These are phyloP conservation scores for Pedicia rivosa DNA, from an alignment of 2,888 invertebrate genomes.

Conservation along the genomic window DNA sequence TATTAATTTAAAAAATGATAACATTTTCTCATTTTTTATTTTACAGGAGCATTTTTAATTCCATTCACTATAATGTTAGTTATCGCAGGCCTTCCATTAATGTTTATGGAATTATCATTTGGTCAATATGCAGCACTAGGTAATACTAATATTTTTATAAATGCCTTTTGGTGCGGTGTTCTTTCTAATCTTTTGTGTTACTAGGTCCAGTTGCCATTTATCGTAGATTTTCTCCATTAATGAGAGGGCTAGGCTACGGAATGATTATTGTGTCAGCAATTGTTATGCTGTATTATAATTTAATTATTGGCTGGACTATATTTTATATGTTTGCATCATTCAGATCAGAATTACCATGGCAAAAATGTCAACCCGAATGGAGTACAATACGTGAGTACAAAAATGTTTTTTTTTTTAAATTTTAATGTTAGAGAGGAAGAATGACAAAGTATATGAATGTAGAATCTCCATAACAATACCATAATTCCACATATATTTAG, in stretches of 20 bases:
- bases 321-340: slow-evolving; percentile 58
- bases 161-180: no score
- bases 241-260: slow-evolving; percentile 56
- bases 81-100: slow-evolving; percentile 61
- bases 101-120: slow-evolving; percentile 74
- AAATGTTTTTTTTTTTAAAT: no score
- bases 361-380: slow-evolving; percentile 53
- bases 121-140: slow-evolving; percentile 67
- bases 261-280: slow-evolving; percentile 62
- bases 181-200: no score
- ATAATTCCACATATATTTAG: no score
- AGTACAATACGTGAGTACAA: slow-evolving; percentile 46
- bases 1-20: background rate
- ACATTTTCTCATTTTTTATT: background rate
- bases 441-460: no score
- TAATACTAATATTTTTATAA: no score
- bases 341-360: slow-evolving; percentile 50
- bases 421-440: no score
- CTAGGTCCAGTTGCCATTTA: slow-evolving; percentile 70
- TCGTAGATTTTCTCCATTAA: slow-evolving; percentile 52
- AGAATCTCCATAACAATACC: no score
- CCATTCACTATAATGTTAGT: slow-evolving; percentile 69
- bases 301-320: slow-evolving; percentile 64
- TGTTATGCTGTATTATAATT: slow-evolving; percentile 61
- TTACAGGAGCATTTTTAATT: slow-evolving; percentile 62